Conservation (phyloP, 2,113 vertebrate species). For the Caranx ignobilis region DNA sequence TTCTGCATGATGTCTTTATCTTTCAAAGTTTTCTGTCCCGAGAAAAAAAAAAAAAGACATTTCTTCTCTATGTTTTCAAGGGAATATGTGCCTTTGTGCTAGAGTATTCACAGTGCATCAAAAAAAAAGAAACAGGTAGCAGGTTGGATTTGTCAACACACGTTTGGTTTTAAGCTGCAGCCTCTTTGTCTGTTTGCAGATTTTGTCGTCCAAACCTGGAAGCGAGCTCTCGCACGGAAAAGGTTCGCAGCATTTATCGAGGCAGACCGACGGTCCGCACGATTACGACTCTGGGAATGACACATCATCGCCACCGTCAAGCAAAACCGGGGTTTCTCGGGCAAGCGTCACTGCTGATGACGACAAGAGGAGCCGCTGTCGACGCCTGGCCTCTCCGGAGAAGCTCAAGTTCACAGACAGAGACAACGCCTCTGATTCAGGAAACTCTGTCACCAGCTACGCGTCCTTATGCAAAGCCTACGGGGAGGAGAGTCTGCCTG, state of each 20-base stretch:
- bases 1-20: slow-evolving; percentile 86
- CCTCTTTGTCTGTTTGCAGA: slow-evolving; percentile 92
- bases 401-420: slow-evolving; percentile 86
- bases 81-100: slow-evolving; percentile 79
- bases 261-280: slow-evolving; percentile 84
- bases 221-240: slow-evolving; percentile 88
- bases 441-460: slow-evolving; percentile 96
- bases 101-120: slow-evolving; percentile 87
- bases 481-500: slow-evolving; percentile 82
- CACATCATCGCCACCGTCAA: slow-evolving; percentile 94
- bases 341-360: slow-evolving; percentile 79
- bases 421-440: slow-evolving; percentile 94
- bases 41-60: slow-evolving; percentile 49
- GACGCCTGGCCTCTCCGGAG: slow-evolving; percentile 77
- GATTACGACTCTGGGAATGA: slow-evolving; percentile 98
- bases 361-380: slow-evolving; percentile 78
- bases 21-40: slow-evolving; percentile 78
- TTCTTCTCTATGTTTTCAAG: slow-evolving; percentile 79
- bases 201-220: slow-evolving; percentile 86
- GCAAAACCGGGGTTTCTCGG: slow-evolving; percentile 88
- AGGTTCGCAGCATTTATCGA: slow-evolving; percentile 81
- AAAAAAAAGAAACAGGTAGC: slow-evolving; percentile 81
- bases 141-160: slow-evolving; percentile 39
- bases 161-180: slow-evolving; percentile 67
- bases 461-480: slow-evolving; percentile 89